These are phyloP conservation scores for Troides helena DNA, from an alignment of 2,888 invertebrate genomes.

Conservation along the genomic window DNA sequence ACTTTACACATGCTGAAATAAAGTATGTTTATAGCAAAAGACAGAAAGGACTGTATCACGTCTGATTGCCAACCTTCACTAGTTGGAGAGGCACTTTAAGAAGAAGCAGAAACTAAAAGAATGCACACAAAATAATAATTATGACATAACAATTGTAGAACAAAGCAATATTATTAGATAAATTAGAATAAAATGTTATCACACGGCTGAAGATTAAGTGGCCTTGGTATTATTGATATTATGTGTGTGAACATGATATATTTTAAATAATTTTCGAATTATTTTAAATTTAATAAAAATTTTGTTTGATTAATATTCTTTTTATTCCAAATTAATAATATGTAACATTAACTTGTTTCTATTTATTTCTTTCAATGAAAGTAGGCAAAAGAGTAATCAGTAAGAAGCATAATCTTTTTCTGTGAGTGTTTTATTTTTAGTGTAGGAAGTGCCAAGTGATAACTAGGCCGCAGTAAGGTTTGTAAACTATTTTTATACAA, in stretches of 20 bases:
- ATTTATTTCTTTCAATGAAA: background rate
- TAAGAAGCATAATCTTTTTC: conserved; percentile 51
- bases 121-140: no score
- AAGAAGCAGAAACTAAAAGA: no score
- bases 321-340: no score
- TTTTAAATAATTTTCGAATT: conserved; percentile 9
- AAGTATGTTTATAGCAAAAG: no score
- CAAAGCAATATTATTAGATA: background rate
- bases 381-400: background rate
- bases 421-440: conserved; percentile 62
- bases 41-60: no score
- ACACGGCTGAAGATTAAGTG: conserved; percentile 44
- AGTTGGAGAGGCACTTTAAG: no score
- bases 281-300: conserved; percentile 36
- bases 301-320: background rate
- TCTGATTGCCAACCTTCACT: no score
- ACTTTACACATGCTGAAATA: no score
- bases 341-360: no score
- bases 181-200: conserved; percentile 33
- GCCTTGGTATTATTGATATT: conserved; percentile 47
- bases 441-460: conserved; percentile 59
- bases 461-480: conserved; percentile 70
- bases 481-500: conserved; percentile 49
- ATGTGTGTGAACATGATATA: conserved; percentile 24
- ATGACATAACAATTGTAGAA: background rate